Evolutionary conservation across 2,113 vertebrate species (phyloP).

Genomic region (Gallinago jamesoni): DNA sequence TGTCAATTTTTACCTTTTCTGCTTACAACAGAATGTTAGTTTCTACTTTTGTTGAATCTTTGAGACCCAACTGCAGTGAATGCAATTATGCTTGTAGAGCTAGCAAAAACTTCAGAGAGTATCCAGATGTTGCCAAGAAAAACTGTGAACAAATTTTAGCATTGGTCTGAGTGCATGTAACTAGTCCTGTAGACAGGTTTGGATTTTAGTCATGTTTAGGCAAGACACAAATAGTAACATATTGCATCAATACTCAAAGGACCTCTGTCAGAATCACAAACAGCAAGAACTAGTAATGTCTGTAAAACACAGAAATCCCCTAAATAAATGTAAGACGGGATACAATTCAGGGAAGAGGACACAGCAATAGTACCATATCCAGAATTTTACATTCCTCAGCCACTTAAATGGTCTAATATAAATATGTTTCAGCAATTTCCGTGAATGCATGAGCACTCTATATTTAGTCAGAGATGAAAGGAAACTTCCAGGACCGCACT

Average conservation of each 20-base stretch:
- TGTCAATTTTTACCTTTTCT: background rate
- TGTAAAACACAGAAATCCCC: background rate
- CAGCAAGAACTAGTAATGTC: background rate
- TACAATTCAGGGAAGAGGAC: background rate
- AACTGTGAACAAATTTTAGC: background rate
- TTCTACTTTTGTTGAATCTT: background rate
- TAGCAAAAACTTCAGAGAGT: background rate
- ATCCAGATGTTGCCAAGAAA: slow-evolving; percentile 8
- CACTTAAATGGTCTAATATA: background rate
- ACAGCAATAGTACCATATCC: background rate
- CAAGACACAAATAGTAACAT: background rate
- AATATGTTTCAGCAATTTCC: background rate
- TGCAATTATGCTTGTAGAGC: background rate
- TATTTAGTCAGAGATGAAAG: background rate
- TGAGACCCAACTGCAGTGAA: background rate
- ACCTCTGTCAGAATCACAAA: background rate
- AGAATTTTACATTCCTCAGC: background rate
- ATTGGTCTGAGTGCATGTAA: background rate
- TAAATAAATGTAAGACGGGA: background rate
- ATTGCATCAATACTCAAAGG: background rate
- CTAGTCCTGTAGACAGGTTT: background rate
- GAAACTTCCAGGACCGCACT: background rate
- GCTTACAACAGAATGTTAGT: background rate
- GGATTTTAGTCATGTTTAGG: background rate
- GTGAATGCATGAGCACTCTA: background rate